Conservation (phyloP, 2,113 vertebrate genomes). For the Marmota flaviventris region DNA sequence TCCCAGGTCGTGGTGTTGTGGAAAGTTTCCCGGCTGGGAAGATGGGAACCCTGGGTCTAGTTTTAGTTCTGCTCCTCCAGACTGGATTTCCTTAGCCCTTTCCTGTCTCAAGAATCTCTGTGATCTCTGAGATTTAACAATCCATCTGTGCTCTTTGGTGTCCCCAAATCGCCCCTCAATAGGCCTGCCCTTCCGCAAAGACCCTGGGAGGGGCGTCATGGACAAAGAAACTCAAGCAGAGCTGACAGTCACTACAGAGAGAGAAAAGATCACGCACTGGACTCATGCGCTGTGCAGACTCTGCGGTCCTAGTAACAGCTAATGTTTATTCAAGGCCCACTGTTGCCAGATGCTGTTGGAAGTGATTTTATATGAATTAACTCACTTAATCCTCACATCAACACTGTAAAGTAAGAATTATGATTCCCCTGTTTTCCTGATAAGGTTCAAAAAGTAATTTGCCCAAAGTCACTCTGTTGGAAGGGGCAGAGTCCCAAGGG, state of each 20-base stretch:
- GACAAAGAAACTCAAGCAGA: neutral
- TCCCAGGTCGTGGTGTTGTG: neutral
- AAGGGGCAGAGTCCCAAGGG: neutral
- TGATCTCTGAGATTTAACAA: neutral
- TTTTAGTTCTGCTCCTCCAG: neutral
- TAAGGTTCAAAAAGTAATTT: constrained; percentile 43
- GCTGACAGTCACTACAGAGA: neutral
- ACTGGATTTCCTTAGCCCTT: neutral
- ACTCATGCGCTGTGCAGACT: neutral
- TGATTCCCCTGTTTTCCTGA: constrained; percentile 55
- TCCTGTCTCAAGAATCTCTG: neutral
- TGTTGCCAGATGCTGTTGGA: constrained; percentile 53
- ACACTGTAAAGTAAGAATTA: constrained; percentile 24
- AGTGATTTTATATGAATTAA: constrained; percentile 60
- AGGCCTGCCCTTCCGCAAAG: neutral
- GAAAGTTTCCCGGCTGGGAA: neutral
- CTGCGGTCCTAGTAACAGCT: constrained; percentile 27
- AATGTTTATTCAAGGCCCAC: constrained; percentile 50
- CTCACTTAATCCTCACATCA: constrained; percentile 65
- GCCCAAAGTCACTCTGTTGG: neutral
- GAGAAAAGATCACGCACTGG: neutral
- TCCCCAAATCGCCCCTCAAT: no score
- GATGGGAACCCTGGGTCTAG: neutral
- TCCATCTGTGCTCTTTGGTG: neutral
- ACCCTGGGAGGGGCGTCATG: neutral